These are phyloP conservation scores for Trimorus sp. DNA, from an alignment of 2,888 invertebrate species.

Conservation along the genomic window DNA sequence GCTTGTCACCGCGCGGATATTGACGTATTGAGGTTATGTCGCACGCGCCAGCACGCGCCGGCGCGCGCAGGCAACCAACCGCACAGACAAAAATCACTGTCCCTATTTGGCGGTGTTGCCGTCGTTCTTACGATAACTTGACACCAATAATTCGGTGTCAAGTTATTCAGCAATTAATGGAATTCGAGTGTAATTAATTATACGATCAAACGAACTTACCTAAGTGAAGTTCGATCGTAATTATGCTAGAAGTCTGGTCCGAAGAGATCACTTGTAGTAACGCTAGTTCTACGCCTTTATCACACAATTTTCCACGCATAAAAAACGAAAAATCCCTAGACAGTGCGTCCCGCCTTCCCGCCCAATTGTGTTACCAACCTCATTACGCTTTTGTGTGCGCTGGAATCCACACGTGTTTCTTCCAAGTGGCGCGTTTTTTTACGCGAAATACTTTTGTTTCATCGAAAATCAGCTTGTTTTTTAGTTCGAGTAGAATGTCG, in stretches of 20 bases:
- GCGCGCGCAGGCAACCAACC: too few relatives aligned
- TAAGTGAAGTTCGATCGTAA: slow-evolving; percentile 23
- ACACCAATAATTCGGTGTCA: too few relatives aligned
- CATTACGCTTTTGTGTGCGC: slow-evolving; percentile 2
- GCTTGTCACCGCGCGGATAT: too few relatives aligned
- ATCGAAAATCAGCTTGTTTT: not conserved
- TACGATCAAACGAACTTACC: slow-evolving; percentile 17
- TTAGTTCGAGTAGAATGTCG: not conserved
- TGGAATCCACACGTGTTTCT: not conserved
- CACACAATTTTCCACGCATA: not conserved
- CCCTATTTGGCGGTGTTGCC: too few relatives aligned
- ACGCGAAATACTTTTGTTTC: not conserved
- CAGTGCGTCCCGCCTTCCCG: not conserved
- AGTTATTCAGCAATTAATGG: too few relatives aligned
- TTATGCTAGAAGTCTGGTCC: slow-evolving; percentile 23
- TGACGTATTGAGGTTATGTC: too few relatives aligned
- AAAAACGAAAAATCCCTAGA: not conserved
- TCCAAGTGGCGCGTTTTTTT: not conserved
- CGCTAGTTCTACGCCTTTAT: slow-evolving; percentile 2
- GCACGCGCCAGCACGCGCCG: too few relatives aligned
- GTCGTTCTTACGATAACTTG: too few relatives aligned
- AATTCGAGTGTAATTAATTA: too few relatives aligned
- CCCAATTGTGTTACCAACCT: not conserved
- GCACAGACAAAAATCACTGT: too few relatives aligned
- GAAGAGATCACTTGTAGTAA: slow-evolving; percentile 12